These are phyloP conservation scores for Capreolus pygargus DNA, from an alignment of 2,113 vertebrate genomes.

Conservation along the genomic window DNA sequence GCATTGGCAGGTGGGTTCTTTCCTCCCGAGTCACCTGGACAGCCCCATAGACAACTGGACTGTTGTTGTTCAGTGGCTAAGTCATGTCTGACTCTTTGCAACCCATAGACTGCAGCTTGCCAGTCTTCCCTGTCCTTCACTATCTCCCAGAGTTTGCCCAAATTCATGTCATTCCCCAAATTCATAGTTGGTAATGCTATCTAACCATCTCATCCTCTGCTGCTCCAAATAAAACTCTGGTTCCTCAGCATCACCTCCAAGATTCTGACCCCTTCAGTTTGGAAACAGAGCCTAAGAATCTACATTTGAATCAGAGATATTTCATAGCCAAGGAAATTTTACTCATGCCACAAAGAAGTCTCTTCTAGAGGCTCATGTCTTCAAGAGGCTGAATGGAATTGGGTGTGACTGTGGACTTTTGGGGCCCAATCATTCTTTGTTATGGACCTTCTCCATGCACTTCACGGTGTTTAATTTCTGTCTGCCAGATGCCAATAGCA, in stretches of 20 bases:
- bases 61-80: background rate
- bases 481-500: background rate
- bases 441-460: too few species aligned
- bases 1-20: background rate
- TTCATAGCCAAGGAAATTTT: background rate
- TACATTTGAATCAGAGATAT: background rate
- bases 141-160: background rate
- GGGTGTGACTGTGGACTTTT: background rate
- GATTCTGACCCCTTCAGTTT: background rate
- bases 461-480: background rate
- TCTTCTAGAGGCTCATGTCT: background rate
- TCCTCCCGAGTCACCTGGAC: background rate
- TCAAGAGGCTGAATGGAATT: background rate
- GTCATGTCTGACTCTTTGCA: background rate
- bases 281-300: background rate
- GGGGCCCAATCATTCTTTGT: background rate
- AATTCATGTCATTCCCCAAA: background rate
- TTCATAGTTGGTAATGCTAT: background rate
- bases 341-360: background rate
- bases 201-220: background rate
- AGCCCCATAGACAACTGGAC: background rate
- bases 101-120: background rate
- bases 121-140: background rate
- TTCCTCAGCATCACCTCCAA: background rate
- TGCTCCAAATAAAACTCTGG: background rate